Evolutionary conservation across 2,113 vertebrate species (phyloP).

Genomic region (Argyrosomus japonicus): DNA sequence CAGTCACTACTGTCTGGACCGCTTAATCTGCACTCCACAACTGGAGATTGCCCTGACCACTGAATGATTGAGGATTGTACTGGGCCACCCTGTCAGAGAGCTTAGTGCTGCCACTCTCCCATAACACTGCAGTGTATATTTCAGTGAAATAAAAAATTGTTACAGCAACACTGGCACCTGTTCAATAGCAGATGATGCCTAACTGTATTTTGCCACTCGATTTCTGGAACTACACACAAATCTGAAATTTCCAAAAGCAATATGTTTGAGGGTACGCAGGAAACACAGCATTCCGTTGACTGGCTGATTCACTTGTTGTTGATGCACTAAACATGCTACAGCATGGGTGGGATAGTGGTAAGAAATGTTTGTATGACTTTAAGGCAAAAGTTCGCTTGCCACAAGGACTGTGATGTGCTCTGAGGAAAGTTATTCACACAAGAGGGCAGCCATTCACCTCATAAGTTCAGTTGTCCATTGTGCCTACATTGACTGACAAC

Average conservation of each 20-base stretch:
- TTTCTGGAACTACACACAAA: not conserved
- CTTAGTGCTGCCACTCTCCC: conserved; percentile 28
- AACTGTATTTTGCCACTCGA: not conserved
- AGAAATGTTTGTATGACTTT: not conserved
- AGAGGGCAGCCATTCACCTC: not conserved
- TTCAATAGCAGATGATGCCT: conserved; percentile 2
- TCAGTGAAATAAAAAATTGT: not conserved
- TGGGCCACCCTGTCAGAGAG: conserved; percentile 14
- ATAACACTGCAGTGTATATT: not conserved
- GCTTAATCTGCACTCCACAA: conserved; percentile 16
- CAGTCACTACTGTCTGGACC: conserved; percentile 27
- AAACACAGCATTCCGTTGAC: conserved; percentile 2
- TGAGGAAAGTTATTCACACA: not conserved
- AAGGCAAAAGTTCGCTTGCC: conserved; percentile 25
- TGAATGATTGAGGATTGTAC: conserved; percentile 28
- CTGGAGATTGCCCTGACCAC: conserved; percentile 37
- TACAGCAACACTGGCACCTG: not conserved
- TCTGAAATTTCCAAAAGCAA: not conserved
- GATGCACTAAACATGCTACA: not conserved
- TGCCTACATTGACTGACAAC: not conserved
- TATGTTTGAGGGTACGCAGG: not conserved
- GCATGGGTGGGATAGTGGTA: conserved; percentile 5
- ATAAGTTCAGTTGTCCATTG: not conserved
- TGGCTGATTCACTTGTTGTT: not conserved
- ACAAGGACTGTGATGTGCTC: not conserved